Conservation (phyloP, 1,140 invertebrate genomes). For the Bathynomus jamesi region DNA sequence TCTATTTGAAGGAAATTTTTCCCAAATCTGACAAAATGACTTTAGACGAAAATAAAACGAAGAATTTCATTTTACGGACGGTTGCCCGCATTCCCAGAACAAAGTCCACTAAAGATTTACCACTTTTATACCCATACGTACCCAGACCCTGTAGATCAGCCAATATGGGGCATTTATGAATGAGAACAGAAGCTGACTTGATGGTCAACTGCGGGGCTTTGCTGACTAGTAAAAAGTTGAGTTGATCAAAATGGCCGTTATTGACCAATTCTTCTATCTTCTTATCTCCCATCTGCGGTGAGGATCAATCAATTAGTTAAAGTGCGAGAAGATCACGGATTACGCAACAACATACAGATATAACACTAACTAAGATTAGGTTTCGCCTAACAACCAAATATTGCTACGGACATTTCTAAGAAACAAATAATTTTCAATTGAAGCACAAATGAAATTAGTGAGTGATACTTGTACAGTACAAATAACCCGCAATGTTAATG, state of each 20-base stretch:
- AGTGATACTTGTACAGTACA: too few relatives aligned
- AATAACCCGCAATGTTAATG: too few relatives aligned
- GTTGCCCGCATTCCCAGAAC: neutral
- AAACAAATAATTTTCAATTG: too few relatives aligned
- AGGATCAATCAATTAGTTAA: too few relatives aligned
- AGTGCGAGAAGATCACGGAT: too few relatives aligned
- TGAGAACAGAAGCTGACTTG: neutral
- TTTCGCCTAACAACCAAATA: too few relatives aligned
- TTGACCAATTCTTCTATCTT: neutral
- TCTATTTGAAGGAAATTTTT: neutral
- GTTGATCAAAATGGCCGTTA: neutral
- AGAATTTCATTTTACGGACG: neutral
- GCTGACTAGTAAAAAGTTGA: neutral
- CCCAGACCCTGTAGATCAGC: neutral
- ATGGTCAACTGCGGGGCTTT: neutral
- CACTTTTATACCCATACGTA: too few relatives aligned
- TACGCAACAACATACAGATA: too few relatives aligned
- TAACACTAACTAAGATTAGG: too few relatives aligned
- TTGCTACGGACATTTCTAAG: too few relatives aligned
- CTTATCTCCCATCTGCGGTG: neutral
- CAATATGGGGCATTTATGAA: neutral
- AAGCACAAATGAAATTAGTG: too few relatives aligned
- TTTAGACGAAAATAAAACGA: neutral
- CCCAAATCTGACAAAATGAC: neutral
- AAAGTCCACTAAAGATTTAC: too few relatives aligned